phyloP scores from a whole-genome alignment of 2,888 invertebrate genomes.

The Pandemis cinnamomeana region DNA sequence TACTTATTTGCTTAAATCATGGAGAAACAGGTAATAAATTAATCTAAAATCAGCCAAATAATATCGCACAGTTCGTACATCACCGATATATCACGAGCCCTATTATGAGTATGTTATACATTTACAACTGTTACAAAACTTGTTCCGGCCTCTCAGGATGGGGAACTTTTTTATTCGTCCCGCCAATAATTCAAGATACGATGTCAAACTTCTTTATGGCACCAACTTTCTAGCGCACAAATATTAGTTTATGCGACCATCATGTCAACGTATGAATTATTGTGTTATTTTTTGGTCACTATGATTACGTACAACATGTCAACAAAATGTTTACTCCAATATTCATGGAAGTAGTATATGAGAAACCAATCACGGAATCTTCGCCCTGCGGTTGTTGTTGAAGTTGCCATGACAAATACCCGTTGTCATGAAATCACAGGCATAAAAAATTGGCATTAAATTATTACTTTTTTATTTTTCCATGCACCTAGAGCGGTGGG shows the following conservation, averaged over 20 bases:
- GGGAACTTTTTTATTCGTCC: conserved; percentile 67
- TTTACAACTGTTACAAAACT: conserved; percentile 74
- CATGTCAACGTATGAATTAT: conserved; percentile 61
- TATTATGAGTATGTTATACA: conserved; percentile 60
- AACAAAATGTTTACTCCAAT: conserved; percentile 49
- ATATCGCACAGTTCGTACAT: neutral
- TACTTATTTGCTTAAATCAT: neutral
- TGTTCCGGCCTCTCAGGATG: conserved; percentile 61
- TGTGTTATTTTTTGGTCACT: conserved; percentile 63
- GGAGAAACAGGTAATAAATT: neutral
- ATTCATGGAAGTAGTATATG: conserved; percentile 22
- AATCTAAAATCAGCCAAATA: neutral
- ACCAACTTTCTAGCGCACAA: conserved; percentile 59
- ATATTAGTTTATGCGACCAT: conserved; percentile 65
- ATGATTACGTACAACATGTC: conserved; percentile 50
- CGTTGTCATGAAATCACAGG: too few relatives aligned
- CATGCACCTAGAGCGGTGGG: too few relatives aligned
- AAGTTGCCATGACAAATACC: too few relatives aligned
- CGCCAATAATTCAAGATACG: conserved; percentile 73
- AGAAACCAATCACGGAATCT: conserved; percentile 23
- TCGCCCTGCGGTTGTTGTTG: too few relatives aligned
- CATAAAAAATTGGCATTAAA: too few relatives aligned
- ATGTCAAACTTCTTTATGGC: conserved; percentile 73
- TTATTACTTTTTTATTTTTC: too few relatives aligned
- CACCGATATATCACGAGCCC: conserved; percentile 8